Percentiles rank a stretch among this genome's conserved stretches.
Conservation (phyloP, 2,888 invertebrate species). For the Netelia melanura region DNA sequence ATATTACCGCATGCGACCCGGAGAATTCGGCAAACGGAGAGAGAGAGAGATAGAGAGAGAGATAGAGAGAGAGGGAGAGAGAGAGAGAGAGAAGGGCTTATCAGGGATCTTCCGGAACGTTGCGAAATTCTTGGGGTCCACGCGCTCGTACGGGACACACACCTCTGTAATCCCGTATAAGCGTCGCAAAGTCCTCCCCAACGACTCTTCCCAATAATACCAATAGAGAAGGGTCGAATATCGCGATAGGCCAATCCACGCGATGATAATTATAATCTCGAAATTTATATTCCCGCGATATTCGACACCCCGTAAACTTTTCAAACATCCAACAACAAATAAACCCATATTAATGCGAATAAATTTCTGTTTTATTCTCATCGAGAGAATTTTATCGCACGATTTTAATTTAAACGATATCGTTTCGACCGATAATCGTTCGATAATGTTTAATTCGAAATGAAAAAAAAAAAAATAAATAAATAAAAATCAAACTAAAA, state of each 20-base stretch:
- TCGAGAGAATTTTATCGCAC: too few species aligned
- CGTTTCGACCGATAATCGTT: too few species aligned
- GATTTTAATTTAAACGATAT: too few species aligned
- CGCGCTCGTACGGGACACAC: constrained; percentile 42
- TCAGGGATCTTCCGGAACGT: constrained; percentile 61
- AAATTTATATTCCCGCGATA: constrained; percentile 36
- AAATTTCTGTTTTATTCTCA: neutral
- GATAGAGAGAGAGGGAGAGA: neutral
- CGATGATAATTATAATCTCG: constrained; percentile 47
- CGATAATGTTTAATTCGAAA: neutral
- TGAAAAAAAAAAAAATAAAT: neutral
- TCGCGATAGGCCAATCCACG: constrained; percentile 10
- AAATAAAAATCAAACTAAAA: neutral
- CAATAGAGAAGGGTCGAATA: constrained; percentile 49
- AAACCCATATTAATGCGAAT: neutral
- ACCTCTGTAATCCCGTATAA: constrained; percentile 65
- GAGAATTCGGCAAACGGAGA: constrained; percentile 34
- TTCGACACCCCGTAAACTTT: neutral
- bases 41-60: neutral
- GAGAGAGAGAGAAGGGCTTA: constrained; percentile 32
- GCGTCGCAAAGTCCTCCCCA: constrained; percentile 61
- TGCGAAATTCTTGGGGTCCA: constrained; percentile 53
- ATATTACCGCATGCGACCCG: constrained; percentile 29
- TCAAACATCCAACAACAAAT: neutral
- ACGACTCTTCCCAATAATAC: constrained; percentile 67